Percentiles rank a stretch among this genome's conserved stretches.
Conservation (phyloP, 2,797 vertebrate species). For the Rhinogobio ventralis region DNA sequence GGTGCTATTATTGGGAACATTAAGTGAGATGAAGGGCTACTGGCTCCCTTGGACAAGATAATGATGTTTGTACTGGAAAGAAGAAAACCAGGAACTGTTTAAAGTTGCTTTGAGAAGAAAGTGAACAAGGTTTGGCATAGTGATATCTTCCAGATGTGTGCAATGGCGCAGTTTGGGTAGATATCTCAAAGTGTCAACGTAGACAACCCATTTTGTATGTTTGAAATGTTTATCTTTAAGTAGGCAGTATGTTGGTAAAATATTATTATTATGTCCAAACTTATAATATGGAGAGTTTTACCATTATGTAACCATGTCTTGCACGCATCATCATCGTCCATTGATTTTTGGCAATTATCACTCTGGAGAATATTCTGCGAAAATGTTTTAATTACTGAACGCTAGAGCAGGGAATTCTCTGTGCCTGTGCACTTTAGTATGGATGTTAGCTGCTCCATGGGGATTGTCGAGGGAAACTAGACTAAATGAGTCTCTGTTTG, state of each 20-base stretch:
- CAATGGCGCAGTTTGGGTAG: conserved; percentile 7
- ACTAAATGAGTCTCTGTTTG: conserved; percentile 33
- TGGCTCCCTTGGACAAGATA: conserved; percentile 64
- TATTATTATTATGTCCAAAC: not conserved
- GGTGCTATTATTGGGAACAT: conserved; percentile 51
- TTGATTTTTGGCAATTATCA: conserved; percentile 50
- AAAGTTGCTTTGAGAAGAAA: conserved; percentile 39
- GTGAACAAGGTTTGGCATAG: conserved; percentile 17
- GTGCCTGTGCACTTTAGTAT: conserved; percentile 16
- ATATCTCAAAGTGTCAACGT: conserved; percentile 6
- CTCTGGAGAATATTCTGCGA: conserved; percentile 38
- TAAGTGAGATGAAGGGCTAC: conserved; percentile 35
- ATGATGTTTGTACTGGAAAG: conserved; percentile 61
- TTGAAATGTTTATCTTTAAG: not conserved
- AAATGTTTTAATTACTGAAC: conserved; percentile 45
- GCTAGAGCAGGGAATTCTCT: conserved; percentile 20
- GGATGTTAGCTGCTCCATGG: not conserved
- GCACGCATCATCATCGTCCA: conserved; percentile 26
- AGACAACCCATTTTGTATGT: not conserved
- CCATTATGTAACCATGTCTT: conserved; percentile 29
- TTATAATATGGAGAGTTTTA: not conserved
- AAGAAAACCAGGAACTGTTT: conserved; percentile 25
- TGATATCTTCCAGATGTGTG: conserved; percentile 63
- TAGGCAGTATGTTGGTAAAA: not conserved
- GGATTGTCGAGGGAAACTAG: conserved; percentile 26